phyloP scores from a whole-genome alignment of 2,113 vertebrate species.

The Psilopsiagon aurifrons region DNA sequence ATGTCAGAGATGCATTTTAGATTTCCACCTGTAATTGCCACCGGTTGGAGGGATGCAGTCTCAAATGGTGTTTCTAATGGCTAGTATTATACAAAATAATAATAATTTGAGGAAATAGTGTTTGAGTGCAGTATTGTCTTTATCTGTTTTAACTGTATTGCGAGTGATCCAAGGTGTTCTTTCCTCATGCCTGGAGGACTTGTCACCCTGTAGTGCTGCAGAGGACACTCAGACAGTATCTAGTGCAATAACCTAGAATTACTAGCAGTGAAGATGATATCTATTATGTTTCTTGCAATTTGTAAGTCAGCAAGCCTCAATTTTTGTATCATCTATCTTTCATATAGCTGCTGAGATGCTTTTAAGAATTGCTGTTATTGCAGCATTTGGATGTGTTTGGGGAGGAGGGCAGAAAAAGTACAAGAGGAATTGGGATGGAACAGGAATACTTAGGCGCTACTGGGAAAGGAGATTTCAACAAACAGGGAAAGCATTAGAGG shows the following conservation, averaged over 20 bases:
- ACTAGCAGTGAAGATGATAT: background rate
- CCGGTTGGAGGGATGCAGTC: background rate
- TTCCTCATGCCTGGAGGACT: background rate
- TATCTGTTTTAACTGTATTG: background rate
- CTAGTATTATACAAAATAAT: background rate
- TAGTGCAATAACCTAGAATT: background rate
- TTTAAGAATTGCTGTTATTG: background rate
- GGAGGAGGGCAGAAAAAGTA: background rate
- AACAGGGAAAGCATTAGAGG: accelerated
- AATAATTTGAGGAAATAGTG: background rate
- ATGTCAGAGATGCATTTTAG: background rate
- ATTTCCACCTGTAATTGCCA: background rate
- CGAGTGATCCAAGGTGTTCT: background rate
- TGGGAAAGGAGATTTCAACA: background rate
- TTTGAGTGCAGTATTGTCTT: background rate
- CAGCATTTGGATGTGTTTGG: background rate
- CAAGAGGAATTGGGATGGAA: background rate
- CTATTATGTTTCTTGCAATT: background rate
- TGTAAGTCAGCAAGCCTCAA: background rate
- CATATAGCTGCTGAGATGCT: background rate
- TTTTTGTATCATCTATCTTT: background rate
- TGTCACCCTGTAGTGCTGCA: background rate
- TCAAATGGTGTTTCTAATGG: background rate
- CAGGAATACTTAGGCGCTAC: background rate
- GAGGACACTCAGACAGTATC: background rate